Conservation (phyloP, 2,113 vertebrate species). For the Heterochromis multidens region DNA sequence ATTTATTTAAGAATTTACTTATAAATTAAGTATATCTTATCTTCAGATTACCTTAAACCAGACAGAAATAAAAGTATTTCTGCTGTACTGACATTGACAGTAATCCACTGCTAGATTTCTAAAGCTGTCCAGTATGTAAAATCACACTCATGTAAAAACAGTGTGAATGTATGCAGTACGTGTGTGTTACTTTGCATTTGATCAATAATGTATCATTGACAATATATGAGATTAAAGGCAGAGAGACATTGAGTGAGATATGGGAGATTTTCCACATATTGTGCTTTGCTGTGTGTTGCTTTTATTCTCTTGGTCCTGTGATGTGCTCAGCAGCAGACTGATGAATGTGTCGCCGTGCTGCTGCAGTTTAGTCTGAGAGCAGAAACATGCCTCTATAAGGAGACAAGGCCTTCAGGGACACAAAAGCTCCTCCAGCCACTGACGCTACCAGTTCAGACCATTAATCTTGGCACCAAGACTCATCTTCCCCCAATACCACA, state of each 20-base stretch:
- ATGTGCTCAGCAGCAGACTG: constrained; percentile 32
- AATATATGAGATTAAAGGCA: not conserved
- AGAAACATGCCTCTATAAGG: constrained; percentile 65
- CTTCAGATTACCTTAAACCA: too few relatives aligned
- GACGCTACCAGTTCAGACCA: constrained; percentile 2
- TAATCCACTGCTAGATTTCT: too few relatives aligned
- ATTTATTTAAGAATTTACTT: not conserved
- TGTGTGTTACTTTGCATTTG: not conserved
- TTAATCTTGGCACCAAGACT: constrained; percentile 38
- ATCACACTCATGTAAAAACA: not conserved
- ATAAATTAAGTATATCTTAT: too few relatives aligned
- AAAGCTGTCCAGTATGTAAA: not conserved
- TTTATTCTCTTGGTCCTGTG: constrained; percentile 3
- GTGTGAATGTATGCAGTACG: not conserved
- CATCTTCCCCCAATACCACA: not conserved
- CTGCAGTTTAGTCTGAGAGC: constrained; percentile 53
- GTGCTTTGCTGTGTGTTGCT: not conserved
- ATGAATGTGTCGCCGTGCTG: constrained; percentile 53
- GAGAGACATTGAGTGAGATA: not conserved
- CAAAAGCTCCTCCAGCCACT: not conserved
- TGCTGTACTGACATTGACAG: too few relatives aligned
- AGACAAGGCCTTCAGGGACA: constrained; percentile 41
- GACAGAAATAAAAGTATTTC: too few relatives aligned
- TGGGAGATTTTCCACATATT: not conserved
- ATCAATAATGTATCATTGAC: not conserved